Conservation (phyloP, 2,797 vertebrate species). For the Acridotheres tristis region DNA sequence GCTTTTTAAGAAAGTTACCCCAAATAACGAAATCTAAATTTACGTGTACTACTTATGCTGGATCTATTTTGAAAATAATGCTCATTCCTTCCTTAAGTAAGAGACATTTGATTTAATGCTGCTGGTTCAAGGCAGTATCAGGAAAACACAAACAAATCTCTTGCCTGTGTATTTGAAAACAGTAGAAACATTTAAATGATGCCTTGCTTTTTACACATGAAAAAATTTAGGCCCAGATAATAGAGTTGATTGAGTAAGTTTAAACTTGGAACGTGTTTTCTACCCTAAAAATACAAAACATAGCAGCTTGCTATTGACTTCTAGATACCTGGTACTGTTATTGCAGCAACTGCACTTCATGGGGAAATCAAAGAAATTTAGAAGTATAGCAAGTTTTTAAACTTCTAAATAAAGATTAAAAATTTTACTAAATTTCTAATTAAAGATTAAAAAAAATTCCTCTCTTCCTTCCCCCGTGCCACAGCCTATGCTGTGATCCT, state of each 20-base stretch:
- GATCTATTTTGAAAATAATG: background rate
- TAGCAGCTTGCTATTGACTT: background rate
- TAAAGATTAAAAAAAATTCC: background rate
- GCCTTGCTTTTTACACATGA: background rate
- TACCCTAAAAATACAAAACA: background rate
- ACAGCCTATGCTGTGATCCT: background rate
- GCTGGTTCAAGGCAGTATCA: background rate
- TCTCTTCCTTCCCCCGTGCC: background rate
- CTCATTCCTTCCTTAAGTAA: background rate
- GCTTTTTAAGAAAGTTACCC: background rate
- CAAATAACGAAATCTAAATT: background rate
- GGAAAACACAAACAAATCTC: background rate
- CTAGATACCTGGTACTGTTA: background rate
- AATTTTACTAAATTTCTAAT: background rate
- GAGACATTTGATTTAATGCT: background rate
- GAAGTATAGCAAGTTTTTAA: background rate
- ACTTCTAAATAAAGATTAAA: background rate
- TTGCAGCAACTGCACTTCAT: background rate
- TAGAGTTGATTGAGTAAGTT: background rate
- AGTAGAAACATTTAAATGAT: background rate
- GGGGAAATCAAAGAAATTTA: background rate
- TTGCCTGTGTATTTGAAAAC: background rate
- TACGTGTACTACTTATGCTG: fast-evolving
- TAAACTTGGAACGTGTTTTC: background rate
- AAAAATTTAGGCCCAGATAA: background rate